Evolutionary conservation across 1,140 invertebrate species (phyloP), one percentile per base, ranked within the genome.

Genomic region (Nixonia krombeini): DNA sequence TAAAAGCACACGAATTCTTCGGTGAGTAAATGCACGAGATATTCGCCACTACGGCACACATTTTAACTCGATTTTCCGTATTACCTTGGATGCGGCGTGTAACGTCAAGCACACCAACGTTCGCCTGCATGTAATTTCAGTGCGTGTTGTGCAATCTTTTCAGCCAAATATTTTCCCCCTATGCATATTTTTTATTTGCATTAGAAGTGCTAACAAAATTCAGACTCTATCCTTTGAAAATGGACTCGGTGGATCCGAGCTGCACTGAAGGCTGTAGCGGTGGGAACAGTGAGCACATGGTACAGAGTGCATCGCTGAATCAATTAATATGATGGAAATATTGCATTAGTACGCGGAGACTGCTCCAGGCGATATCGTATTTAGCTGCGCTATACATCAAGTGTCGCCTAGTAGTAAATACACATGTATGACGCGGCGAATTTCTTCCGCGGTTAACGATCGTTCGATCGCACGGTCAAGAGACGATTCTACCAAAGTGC

Each of bases 281-380:
- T 4, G 5, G 38, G 40, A 17, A 10, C 12, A 18, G 16, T 40
- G 37, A 40, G 31, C 31, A 13, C 31, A 21, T 31, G 23, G 31
- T 13, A n/a, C n/a, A 18, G 42, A 63, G 52, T 57, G 61, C 52
- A 52, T 35, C 25, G 38, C 57, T 70, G 62, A 76, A 71, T 75
- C 67, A 76, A 75, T 74, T 76, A 73, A 70, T 61, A 46, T 71
- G 64, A 76, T 74, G 75, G 68, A 73, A 70, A 76, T 76, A 73
- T 74, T 73, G 47, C 69, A 67, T 76, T 73, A 75, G 28, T 47
- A 46, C 51, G 26, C 23, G n/a, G 17, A n/a, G 31, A 15, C 31
- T 9, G 58, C 41, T 38, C 23, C 35, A 50, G 35, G 26, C 8
- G 12, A 21, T 40, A 21, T n/a, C 38, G 51, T 15, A 40, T 5